phyloP scores from a whole-genome alignment of 2,113 vertebrate species.

The Lagopus leucura region DNA sequence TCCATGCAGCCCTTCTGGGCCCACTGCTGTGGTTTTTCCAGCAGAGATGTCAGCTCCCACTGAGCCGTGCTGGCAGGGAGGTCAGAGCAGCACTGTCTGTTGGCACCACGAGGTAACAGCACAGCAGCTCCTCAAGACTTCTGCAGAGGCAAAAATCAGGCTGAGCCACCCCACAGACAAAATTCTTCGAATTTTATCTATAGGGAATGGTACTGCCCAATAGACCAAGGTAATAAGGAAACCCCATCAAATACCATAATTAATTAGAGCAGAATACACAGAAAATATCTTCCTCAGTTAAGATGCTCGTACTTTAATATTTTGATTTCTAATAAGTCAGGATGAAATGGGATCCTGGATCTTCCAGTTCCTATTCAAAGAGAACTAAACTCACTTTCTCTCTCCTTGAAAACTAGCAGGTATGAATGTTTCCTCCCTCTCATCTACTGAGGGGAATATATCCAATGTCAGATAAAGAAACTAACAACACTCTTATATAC shows the following conservation, averaged over 20 bases:
- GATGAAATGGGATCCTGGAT: background rate
- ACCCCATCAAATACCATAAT: background rate
- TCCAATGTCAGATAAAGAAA: background rate
- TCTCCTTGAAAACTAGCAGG: background rate
- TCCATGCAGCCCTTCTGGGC: background rate
- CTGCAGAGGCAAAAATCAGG: background rate
- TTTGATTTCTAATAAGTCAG: slow-evolving; percentile 12
- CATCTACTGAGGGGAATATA: background rate
- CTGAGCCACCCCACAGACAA: background rate
- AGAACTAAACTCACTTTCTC: background rate
- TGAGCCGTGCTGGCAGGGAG: accelerated
- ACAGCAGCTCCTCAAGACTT: background rate
- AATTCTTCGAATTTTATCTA: background rate
- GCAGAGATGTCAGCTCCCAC: background rate
- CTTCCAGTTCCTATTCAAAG: background rate
- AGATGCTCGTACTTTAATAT: background rate
- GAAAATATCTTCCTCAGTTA: background rate
- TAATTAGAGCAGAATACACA: background rate
- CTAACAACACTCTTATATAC: background rate
- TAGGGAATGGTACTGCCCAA: background rate
- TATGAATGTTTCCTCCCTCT: background rate
- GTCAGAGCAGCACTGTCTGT: background rate
- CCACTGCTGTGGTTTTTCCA: background rate
- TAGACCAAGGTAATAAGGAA: background rate
- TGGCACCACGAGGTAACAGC: slow-evolving; percentile 1